phyloP scores from a whole-genome alignment of 2,797 vertebrate species.

The Macropus fuliginosus region DNA sequence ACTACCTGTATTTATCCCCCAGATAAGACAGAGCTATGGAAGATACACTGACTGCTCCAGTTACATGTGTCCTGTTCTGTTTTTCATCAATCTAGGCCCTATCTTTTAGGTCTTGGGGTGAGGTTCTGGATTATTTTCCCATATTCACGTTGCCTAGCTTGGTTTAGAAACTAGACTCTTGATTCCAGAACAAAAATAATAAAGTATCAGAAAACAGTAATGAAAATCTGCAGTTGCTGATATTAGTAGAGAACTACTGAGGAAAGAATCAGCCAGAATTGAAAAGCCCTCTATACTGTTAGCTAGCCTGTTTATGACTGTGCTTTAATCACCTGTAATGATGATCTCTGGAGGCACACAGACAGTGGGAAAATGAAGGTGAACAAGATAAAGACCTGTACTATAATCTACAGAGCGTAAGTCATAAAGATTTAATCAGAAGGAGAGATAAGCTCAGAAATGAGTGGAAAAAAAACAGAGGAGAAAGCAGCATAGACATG shows the following conservation, averaged over 20 bases:
- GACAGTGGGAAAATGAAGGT: not conserved
- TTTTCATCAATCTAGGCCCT: conserved; percentile 39
- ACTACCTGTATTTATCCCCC: not conserved
- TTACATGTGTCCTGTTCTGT: conserved; percentile 58
- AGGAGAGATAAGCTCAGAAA: conserved; percentile 62
- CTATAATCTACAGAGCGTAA: not conserved
- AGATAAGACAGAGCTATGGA: not conserved
- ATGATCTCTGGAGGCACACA: conserved; percentile 17
- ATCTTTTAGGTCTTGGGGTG: conserved; percentile 60
- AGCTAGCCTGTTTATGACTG: conserved; percentile 1
- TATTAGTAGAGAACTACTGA: not conserved
- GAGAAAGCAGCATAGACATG: conserved; percentile 85
- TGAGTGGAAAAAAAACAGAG: conserved; percentile 43
- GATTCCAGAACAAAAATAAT: not conserved
- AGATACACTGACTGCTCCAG: not conserved
- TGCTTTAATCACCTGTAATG: not conserved
- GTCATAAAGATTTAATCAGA: not conserved
- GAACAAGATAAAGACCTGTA: not conserved
- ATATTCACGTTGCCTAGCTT: not conserved
- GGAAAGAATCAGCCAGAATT: not conserved
- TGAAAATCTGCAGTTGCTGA: not conserved
- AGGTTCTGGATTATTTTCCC: not conserved
- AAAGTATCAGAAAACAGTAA: not conserved
- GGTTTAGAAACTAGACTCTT: not conserved
- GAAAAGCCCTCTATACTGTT: conserved; percentile 2